Percentiles rank a stretch among this genome's conserved stretches.
Conservation (phyloP, 2,113 vertebrate species). For the Trematocara variabile region DNA sequence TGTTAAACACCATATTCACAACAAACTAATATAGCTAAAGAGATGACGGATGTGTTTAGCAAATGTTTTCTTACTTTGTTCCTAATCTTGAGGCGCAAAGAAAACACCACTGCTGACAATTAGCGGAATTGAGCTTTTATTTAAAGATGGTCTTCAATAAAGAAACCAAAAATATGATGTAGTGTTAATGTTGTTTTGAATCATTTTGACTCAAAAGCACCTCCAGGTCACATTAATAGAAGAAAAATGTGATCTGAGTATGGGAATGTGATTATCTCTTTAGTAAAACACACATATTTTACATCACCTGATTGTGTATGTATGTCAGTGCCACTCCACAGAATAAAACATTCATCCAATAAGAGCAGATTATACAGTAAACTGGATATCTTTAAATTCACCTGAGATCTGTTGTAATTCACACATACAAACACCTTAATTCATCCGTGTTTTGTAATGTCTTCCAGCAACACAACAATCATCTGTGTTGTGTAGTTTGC, state of each 20-base stretch:
- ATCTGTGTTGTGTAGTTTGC: not conserved
- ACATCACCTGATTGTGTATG: not conserved
- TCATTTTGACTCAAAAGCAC: not conserved
- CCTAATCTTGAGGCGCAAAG: not conserved
- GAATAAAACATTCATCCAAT: not conserved
- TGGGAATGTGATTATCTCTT: not conserved
- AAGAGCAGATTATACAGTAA: not conserved
- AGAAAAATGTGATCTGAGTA: not conserved
- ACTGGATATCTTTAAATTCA: not conserved
- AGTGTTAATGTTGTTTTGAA: not conserved
- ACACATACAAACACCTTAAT: not conserved
- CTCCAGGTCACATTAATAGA: not conserved
- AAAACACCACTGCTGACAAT: not conserved
- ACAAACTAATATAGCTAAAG: not conserved
- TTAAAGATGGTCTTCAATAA: not conserved
- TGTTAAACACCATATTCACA: not conserved
- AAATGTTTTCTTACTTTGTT: not conserved
- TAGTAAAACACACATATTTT: not conserved
- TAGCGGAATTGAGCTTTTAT: not conserved
- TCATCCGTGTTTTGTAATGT: not conserved
- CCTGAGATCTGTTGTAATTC: constrained; percentile 36
- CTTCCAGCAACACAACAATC: not conserved
- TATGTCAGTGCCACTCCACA: not conserved
- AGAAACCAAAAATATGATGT: not conserved
- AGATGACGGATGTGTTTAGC: not conserved